phyloP scores from a whole-genome alignment of 1,140 invertebrate genomes.

The Melitaea cinxia region DNA sequence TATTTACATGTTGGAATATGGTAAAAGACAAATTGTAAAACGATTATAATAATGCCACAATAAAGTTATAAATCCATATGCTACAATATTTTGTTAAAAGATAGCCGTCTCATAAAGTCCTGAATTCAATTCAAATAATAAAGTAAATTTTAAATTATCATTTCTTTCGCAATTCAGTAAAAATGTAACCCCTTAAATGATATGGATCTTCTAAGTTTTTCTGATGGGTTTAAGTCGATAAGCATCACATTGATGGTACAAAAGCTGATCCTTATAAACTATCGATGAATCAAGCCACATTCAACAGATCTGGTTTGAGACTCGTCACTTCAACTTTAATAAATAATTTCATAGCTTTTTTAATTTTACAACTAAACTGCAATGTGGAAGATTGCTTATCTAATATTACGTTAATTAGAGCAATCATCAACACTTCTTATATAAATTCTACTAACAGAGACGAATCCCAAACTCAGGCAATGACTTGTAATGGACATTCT shows the following conservation, averaged over 20 bases:
- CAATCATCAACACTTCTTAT: conserved; percentile 75
- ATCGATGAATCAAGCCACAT: conserved; percentile 60
- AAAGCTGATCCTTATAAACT: conserved; percentile 46
- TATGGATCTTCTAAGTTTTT: conserved; percentile 80
- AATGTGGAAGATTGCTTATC: conserved; percentile 72
- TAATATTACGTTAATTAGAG: conserved; percentile 37
- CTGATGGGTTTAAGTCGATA: conserved; percentile 39
- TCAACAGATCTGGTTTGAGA: conserved; percentile 53
- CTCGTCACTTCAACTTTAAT: conserved; percentile 43
- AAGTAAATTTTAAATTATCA: conserved; percentile 40
- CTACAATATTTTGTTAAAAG: conserved; percentile 58
- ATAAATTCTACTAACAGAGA: conserved; percentile 36
- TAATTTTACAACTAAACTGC: conserved; percentile 35
- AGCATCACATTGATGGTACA: conserved; percentile 56
- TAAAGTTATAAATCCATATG: conserved; percentile 9
- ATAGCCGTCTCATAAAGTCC: conserved; percentile 44
- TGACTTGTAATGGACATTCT: conserved; percentile 36
- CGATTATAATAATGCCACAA: background rate
- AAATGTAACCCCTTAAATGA: conserved; percentile 64
- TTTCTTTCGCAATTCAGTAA: conserved; percentile 65
- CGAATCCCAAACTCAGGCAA: conserved; percentile 43
- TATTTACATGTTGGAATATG: background rate
- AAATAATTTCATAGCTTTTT: conserved; percentile 12
- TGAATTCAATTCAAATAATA: conserved; percentile 53
- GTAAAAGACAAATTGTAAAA: background rate